phyloP scores from a whole-genome alignment of 2,797 vertebrate species.

The Anableps anableps region DNA sequence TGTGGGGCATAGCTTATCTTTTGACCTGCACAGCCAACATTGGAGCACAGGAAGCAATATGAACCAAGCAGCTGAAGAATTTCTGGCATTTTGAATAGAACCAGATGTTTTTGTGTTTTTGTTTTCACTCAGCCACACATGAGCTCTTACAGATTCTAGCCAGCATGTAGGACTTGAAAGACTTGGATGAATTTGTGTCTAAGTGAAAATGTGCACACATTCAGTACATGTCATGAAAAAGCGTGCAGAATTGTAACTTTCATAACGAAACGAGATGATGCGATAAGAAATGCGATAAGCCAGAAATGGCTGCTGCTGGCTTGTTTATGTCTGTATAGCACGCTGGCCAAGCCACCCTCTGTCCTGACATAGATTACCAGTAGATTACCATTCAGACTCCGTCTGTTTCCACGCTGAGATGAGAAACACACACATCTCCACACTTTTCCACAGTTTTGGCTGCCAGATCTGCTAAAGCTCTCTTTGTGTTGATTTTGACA shows the following conservation, averaged over 20 bases:
- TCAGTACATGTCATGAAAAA: slow-evolving; percentile 21
- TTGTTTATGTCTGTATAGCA: slow-evolving; percentile 53
- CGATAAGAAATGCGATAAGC: slow-evolving; percentile 48
- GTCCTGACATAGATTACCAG: slow-evolving; percentile 5
- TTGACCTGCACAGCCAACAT: slow-evolving; percentile 56
- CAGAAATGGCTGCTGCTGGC: slow-evolving; percentile 35
- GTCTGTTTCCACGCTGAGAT: slow-evolving; percentile 28
- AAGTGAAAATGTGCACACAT: neutral
- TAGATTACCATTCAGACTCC: slow-evolving; percentile 36
- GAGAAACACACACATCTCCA: neutral
- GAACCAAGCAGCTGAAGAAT: slow-evolving; percentile 73
- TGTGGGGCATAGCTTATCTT: slow-evolving; percentile 61
- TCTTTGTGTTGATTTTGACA: slow-evolving; percentile 20
- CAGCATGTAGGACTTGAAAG: slow-evolving; percentile 16
- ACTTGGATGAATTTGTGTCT: slow-evolving; percentile 16
- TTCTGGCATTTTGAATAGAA: slow-evolving; percentile 75
- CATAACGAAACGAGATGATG: slow-evolving; percentile 49
- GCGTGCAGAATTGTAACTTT: slow-evolving; percentile 43
- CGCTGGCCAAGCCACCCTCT: slow-evolving; percentile 1
- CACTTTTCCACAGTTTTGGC: slow-evolving; percentile 13
- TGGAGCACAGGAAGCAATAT: slow-evolving; percentile 70
- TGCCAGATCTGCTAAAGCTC: slow-evolving; percentile 6
- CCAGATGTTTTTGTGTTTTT: slow-evolving; percentile 70
- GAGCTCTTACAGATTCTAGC: slow-evolving; percentile 14
- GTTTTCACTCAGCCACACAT: slow-evolving; percentile 36